phyloP scores from a whole-genome alignment of 2,797 vertebrate genomes.

The Euphonia xanthogaster region DNA sequence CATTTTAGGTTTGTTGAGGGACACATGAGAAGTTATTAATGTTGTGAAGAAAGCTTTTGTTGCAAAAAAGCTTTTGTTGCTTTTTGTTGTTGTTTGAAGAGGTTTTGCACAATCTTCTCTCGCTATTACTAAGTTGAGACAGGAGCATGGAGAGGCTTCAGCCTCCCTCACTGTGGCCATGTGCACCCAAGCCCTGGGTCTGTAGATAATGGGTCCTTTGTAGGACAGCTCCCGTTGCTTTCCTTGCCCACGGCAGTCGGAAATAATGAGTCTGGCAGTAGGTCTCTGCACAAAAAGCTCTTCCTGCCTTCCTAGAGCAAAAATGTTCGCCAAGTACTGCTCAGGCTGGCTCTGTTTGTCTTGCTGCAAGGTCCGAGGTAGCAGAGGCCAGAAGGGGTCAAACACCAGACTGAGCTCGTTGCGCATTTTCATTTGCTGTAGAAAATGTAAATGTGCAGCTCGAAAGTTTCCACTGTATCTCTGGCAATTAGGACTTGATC shows the following conservation, averaged over 20 bases:
- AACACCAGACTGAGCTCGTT: not conserved
- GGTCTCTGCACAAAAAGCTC: constrained; percentile 2
- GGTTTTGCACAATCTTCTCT: not conserved
- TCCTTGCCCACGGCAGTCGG: not conserved
- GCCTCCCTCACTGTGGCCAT: not conserved
- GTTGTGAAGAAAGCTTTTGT: not conserved
- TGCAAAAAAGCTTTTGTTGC: not conserved
- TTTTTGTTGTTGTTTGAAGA: not conserved
- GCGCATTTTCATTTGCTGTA: not conserved
- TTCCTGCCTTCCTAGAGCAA: not conserved
- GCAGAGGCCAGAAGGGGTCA: not conserved
- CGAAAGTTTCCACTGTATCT: constrained; percentile 24
- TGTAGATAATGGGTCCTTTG: not conserved
- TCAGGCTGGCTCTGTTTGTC: not conserved
- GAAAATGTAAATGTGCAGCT: not conserved
- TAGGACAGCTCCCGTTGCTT: not conserved
- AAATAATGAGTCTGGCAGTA: constrained; percentile 4
- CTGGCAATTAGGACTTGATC: constrained; percentile 8
- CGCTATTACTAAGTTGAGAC: not conserved
- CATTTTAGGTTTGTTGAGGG: not conserved
- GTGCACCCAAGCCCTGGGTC: not conserved
- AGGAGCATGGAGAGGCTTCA: not conserved
- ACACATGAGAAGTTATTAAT: not conserved
- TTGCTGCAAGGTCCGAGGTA: not conserved
- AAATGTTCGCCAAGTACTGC: constrained; percentile 5